These are phyloP conservation scores for Stigmatopora nigra DNA, from an alignment of 2,113 vertebrate species.

Conservation along the genomic window DNA sequence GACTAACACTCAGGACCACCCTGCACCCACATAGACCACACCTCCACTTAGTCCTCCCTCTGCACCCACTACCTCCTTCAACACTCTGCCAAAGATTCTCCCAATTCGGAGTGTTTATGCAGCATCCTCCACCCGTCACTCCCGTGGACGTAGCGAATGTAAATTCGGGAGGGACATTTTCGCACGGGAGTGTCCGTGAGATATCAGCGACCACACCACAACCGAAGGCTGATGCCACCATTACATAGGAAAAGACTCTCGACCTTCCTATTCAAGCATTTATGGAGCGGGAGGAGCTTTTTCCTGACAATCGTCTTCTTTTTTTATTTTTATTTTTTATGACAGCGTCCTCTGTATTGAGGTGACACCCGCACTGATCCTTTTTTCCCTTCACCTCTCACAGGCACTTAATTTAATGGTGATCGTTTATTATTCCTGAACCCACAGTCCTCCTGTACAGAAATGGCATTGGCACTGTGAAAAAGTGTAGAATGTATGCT, in stretches of 20 bases:
- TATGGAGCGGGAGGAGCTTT: slow-evolving; percentile 8
- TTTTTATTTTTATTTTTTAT: slow-evolving; percentile 14
- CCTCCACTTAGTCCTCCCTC: slow-evolving; percentile 23
- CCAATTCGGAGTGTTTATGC: slow-evolving; percentile 62
- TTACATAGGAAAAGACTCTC: slow-evolving; percentile 47
- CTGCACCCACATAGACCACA: slow-evolving; percentile 48
- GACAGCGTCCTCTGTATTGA: slow-evolving; percentile 29
- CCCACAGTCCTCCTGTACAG: slow-evolving; percentile 19
- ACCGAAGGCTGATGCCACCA: slow-evolving; percentile 42
- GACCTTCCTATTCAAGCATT: slow-evolving; percentile 29
- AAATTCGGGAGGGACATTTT: slow-evolving; percentile 40
- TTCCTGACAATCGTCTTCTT: slow-evolving; percentile 48
- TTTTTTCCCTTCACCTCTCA: slow-evolving; percentile 24
- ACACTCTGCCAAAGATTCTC: slow-evolving; percentile 70
- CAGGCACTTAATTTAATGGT: slow-evolving; percentile 49
- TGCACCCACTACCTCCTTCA: slow-evolving; percentile 68
- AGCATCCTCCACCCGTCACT: slow-evolving; percentile 29
- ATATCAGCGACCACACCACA: slow-evolving; percentile 7
- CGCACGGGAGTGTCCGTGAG: slow-evolving; percentile 22
- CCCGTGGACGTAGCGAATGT: slow-evolving; percentile 58
- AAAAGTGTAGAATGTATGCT: slow-evolving; percentile 57
- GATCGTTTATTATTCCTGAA: slow-evolving; percentile 8
- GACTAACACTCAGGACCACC: slow-evolving; percentile 66
- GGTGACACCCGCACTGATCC: slow-evolving; percentile 52
- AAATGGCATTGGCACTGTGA: slow-evolving; percentile 57